phyloP scores from a whole-genome alignment of 1,140 invertebrate genomes.

The Drosophila pallidifrons region DNA sequence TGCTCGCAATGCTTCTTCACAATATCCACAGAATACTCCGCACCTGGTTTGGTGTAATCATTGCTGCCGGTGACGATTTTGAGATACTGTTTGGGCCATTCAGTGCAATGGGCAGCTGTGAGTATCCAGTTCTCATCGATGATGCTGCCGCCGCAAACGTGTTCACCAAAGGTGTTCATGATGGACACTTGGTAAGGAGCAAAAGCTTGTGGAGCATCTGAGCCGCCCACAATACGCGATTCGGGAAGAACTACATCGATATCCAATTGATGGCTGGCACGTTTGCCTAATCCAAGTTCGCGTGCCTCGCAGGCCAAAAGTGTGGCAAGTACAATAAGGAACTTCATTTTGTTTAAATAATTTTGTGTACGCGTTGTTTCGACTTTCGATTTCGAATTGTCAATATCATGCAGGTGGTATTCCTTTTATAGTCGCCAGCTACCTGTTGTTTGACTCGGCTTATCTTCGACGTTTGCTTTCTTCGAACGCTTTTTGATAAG shows the following conservation, averaged over 20 bases:
- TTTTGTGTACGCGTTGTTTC: slow-evolving; percentile 37
- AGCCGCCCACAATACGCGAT: slow-evolving; percentile 84
- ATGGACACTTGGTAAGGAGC: slow-evolving; percentile 85
- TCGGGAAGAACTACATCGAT: slow-evolving; percentile 41
- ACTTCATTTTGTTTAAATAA: slow-evolving; percentile 51
- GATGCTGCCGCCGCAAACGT: slow-evolving; percentile 85
- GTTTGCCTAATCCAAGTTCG: slow-evolving; percentile 9
- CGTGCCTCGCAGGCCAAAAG: slow-evolving; percentile 45
- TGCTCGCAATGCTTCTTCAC: slow-evolving; percentile 71
- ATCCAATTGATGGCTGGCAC: slow-evolving; percentile 45
- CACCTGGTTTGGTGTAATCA: slow-evolving; percentile 68
- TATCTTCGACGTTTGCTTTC: slow-evolving; percentile 63
- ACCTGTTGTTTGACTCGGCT: slow-evolving; percentile 29
- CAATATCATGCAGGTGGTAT: slow-evolving; percentile 11
- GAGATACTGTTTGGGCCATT: slow-evolving; percentile 75
- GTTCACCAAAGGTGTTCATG: slow-evolving; percentile 71
- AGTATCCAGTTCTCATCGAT: slow-evolving; percentile 77
- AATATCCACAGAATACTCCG: slow-evolving; percentile 58
- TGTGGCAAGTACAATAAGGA: slow-evolving; percentile 31
- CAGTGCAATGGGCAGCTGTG: slow-evolving; percentile 85
- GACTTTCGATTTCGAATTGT: slow-evolving; percentile 54
- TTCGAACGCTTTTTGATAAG: slow-evolving; percentile 32
- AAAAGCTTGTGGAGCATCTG: slow-evolving; percentile 73
- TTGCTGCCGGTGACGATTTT: slow-evolving; percentile 71
- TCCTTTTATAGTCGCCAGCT: slow-evolving; percentile 57